Conservation (phyloP, 2,113 vertebrate genomes). For the Bufo gargarizans region DNA sequence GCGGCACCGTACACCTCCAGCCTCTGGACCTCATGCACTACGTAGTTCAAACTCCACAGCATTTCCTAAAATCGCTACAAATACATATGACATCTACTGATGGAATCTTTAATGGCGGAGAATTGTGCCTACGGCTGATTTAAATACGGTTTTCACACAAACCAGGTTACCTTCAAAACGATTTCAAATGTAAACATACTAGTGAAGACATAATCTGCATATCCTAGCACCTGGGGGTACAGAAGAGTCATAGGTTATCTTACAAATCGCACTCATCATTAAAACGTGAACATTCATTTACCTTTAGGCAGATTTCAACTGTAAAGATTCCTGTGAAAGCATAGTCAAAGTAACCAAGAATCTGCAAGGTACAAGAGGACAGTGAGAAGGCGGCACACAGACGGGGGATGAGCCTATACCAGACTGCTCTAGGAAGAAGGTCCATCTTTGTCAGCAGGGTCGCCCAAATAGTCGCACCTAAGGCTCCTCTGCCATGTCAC, state of each 20-base stretch:
- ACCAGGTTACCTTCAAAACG: slow-evolving; percentile 96
- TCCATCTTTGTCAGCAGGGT: not conserved
- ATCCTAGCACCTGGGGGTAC: slow-evolving; percentile 98
- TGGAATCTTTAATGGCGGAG: not conserved
- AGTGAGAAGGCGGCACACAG: slow-evolving; percentile 37
- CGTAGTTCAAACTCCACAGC: not conserved
- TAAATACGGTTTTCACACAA: slow-evolving; percentile 74
- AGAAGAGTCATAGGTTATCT: slow-evolving; percentile 87
- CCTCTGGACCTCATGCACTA: not conserved
- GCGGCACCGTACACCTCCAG: no score
- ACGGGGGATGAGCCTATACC: slow-evolving; percentile 63
- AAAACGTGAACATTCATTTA: slow-evolving; percentile 78
- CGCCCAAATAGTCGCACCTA: not conserved
- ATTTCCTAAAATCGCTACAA: not conserved
- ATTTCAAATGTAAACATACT: slow-evolving; percentile 99
- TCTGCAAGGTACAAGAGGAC: slow-evolving; percentile 89
- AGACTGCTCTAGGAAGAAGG: not conserved
- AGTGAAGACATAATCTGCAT: slow-evolving; percentile 99
- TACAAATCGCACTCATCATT: slow-evolving; percentile 70
- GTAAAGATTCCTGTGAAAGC: slow-evolving; percentile 99
- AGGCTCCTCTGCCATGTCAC: not conserved
- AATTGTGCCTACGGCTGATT: slow-evolving; percentile 60
- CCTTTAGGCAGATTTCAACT: slow-evolving; percentile 99
- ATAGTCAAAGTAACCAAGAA: slow-evolving; percentile 99
- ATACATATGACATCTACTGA: not conserved